Conservation (phyloP, 1,140 invertebrate genomes). For the Drosophila paulistorum region DNA sequence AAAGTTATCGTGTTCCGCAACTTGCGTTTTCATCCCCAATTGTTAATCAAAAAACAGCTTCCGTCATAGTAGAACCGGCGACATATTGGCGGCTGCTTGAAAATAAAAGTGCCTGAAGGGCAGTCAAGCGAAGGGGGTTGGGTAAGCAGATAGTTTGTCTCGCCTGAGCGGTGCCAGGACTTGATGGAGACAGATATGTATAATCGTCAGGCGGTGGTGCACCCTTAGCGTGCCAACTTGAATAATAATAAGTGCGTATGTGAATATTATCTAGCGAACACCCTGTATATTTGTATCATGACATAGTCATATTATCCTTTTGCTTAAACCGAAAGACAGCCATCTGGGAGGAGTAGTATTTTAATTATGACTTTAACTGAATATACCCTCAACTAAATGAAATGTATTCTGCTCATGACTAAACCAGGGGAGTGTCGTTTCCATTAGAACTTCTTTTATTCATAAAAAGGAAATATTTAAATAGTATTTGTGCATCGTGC, state of each 20-base stretch:
- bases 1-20: not conserved
- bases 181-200: conserved; percentile 51
- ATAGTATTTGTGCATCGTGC: not conserved
- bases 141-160: conserved; percentile 55
- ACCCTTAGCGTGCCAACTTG: conserved; percentile 15
- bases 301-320: not conserved
- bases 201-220: conserved; percentile 21
- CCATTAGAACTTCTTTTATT: not conserved
- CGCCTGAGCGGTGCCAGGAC: conserved; percentile 67
- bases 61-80: conserved; percentile 48
- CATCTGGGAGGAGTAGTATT: conserved; percentile 6
- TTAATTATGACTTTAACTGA: conserved; percentile 4
- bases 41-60: not conserved
- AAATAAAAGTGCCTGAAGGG: conserved; percentile 11
- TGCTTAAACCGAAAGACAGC: not conserved
- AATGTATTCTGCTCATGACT: conserved; percentile 5
- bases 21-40: conserved; percentile 26
- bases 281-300: conserved; percentile 7
- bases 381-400: not conserved
- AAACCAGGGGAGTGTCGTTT: not conserved
- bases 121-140: conserved; percentile 17
- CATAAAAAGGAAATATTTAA: not conserved
- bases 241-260: conserved; percentile 14
- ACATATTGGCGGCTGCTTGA: conserved; percentile 27
- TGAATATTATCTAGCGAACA: not conserved